These are phyloP conservation scores for Ciona savignyi DNA, from an alignment of 23 tunicate species.

Conservation along the genomic window DNA sequence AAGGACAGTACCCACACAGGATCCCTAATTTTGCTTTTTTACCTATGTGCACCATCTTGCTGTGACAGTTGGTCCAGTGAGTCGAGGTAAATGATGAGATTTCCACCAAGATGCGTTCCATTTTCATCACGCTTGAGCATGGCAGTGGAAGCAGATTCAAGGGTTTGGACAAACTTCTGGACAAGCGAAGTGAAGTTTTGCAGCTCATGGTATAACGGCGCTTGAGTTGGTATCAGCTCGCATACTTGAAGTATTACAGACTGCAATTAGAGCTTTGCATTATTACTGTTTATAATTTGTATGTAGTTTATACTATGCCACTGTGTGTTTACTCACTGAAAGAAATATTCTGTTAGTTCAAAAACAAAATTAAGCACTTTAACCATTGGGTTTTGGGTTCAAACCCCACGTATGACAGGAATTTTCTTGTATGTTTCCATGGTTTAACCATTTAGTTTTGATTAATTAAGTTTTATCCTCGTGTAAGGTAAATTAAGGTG, in stretches of 20 bases:
- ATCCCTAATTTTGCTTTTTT: background rate
- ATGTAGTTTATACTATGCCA: background rate
- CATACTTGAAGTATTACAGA: conserved; percentile 58
- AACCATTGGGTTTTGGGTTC: too few species aligned
- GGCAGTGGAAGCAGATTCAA: conserved; percentile 18
- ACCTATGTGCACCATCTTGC: conserved; percentile 70
- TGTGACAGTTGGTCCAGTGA: conserved; percentile 71
- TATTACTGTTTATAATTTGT: background rate
- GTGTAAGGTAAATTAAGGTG: too few species aligned
- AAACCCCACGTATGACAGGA: too few species aligned
- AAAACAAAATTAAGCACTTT: too few species aligned
- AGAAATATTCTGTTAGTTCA: too few species aligned
- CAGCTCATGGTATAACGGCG: conserved; percentile 40
- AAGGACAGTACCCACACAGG: too few species aligned
- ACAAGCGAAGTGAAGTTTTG: conserved; percentile 49
- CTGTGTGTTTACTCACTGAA: too few species aligned
- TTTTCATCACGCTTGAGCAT: conserved; percentile 9
- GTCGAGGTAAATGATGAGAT: conserved; percentile 47
- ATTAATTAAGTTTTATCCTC: too few species aligned
- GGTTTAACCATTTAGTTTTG: too few species aligned
- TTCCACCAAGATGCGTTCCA: background rate
- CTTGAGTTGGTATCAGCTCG: conserved; percentile 10
- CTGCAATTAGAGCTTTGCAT: conserved; percentile 29
- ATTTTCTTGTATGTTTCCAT: too few species aligned
- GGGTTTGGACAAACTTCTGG: conserved; percentile 22